Percentiles rank a stretch among this genome's conserved stretches.
These are phyloP conservation scores for Colistium nudipinnis DNA, from an alignment of 2,113 vertebrate genomes.

Conservation along the genomic window DNA sequence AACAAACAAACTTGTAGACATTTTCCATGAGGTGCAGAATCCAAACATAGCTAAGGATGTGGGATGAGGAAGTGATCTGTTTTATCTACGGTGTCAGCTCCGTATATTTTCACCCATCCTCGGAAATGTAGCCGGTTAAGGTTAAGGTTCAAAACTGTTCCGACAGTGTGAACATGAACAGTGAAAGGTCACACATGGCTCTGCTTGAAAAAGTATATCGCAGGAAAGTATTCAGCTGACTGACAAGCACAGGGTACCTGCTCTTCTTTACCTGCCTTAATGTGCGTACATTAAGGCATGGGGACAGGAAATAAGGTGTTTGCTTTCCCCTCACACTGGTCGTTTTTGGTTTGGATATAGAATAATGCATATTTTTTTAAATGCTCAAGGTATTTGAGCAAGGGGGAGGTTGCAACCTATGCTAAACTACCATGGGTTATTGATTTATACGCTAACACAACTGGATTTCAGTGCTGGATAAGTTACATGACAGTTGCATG, in stretches of 20 bases:
- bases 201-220: slow-evolving; percentile 18
- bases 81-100: slow-evolving; percentile 41
- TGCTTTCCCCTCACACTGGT: not conserved
- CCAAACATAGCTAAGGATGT: slow-evolving; percentile 32
- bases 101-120: slow-evolving; percentile 29
- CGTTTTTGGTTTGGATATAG: slow-evolving; percentile 7
- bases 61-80: slow-evolving; percentile 26
- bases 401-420: slow-evolving; percentile 18
- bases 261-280: too few species aligned
- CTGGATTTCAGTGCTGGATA: slow-evolving; percentile 14
- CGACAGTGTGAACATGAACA: slow-evolving; percentile 16
- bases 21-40: slow-evolving; percentile 40
- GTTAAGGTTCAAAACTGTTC: slow-evolving; percentile 20
- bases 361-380: too few species aligned
- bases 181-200: slow-evolving; percentile 38
- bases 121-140: not conserved
- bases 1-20: slow-evolving; percentile 18
- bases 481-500: slow-evolving; percentile 14
- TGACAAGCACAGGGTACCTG: not conserved
- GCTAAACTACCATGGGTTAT: slow-evolving; percentile 35
- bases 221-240: not conserved
- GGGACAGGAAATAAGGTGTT: not conserved
- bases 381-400: not conserved
- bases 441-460: slow-evolving; percentile 48
- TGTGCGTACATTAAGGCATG: not conserved